Conservation (phyloP, 2,113 vertebrate genomes). For the Halichoeres trimaculatus region DNA sequence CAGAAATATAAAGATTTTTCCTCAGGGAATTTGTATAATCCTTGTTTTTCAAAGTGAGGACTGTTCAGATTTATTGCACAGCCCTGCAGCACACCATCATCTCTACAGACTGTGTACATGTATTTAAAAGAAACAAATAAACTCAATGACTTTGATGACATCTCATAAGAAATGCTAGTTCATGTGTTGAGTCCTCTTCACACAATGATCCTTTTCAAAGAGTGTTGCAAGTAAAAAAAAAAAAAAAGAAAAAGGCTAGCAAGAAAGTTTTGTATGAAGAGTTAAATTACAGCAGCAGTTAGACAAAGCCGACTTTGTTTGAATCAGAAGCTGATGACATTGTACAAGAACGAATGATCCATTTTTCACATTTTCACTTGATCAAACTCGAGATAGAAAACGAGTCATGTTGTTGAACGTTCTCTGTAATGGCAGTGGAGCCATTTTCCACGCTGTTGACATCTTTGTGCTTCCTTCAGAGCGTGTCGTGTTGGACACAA, state of each 20-base stretch:
- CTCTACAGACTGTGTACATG: neutral
- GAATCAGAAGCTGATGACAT: neutral
- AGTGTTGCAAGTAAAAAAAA: too few relatives aligned
- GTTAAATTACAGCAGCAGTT: neutral
- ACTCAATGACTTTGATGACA: slow-evolving; percentile 15
- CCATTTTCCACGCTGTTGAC: neutral
- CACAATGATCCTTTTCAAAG: neutral
- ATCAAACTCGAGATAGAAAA: neutral
- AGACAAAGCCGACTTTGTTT: slow-evolving; percentile 8
- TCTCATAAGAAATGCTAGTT: neutral
- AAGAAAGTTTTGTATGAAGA: neutral
- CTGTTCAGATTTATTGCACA: neutral
- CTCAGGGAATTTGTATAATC: neutral
- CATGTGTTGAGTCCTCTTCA: neutral
- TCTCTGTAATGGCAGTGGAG: neutral
- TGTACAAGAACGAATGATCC: neutral
- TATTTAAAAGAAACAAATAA: neutral
- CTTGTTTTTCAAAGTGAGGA: slow-evolving; percentile 1
- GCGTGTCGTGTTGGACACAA: neutral
- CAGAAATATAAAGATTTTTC: slow-evolving; percentile 15
- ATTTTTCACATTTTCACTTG: neutral
- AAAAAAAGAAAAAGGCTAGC: neutral
- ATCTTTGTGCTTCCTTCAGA: neutral
- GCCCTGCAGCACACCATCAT: neutral
- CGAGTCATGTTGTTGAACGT: neutral